Evolutionary conservation across 2,797 vertebrate genomes (phyloP).

Genomic region (Sebastes dallii): DNA sequence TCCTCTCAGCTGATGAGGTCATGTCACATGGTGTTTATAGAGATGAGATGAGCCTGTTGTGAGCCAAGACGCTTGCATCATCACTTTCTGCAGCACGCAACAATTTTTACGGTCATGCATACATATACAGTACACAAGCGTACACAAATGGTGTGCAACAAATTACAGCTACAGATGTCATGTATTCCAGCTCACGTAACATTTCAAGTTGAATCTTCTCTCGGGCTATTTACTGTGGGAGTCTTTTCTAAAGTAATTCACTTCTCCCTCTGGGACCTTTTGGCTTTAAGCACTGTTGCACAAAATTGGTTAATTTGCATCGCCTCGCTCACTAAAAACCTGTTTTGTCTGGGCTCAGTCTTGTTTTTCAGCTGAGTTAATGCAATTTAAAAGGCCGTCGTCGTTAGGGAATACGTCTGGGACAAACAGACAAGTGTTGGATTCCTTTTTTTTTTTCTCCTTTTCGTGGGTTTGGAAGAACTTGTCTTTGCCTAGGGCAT

Average conservation of each 20-base stretch:
- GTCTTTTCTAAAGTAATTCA: slow-evolving; percentile 37
- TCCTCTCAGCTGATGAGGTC: slow-evolving; percentile 62
- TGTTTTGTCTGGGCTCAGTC: slow-evolving; percentile 45
- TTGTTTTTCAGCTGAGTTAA: slow-evolving; percentile 24
- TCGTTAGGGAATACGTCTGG: slow-evolving; percentile 11
- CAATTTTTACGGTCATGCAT: slow-evolving; percentile 1
- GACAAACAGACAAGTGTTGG: slow-evolving; percentile 23
- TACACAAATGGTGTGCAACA: not conserved
- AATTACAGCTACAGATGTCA: not conserved
- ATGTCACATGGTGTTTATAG: slow-evolving; percentile 64
- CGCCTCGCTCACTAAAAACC: slow-evolving; percentile 15
- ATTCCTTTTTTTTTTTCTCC: not conserved
- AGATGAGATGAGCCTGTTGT: slow-evolving; percentile 32
- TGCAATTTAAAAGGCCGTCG: slow-evolving; percentile 20
- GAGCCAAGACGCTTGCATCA: slow-evolving; percentile 50
- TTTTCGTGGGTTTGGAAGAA: slow-evolving; percentile 4
- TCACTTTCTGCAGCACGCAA: slow-evolving; percentile 24
- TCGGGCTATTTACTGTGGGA: slow-evolving; percentile 31
- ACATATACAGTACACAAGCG: not conserved
- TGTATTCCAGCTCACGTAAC: slow-evolving; percentile 1
- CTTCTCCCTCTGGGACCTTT: slow-evolving; percentile 27
- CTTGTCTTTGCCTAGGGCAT: slow-evolving; percentile 34
- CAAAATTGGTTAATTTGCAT: slow-evolving; percentile 58
- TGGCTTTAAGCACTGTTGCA: slow-evolving; percentile 54
- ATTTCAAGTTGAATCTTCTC: slow-evolving; percentile 21